These are phyloP conservation scores for Bovichtus variegatus DNA, from an alignment of 2,797 vertebrate genomes.

Conservation along the genomic window DNA sequence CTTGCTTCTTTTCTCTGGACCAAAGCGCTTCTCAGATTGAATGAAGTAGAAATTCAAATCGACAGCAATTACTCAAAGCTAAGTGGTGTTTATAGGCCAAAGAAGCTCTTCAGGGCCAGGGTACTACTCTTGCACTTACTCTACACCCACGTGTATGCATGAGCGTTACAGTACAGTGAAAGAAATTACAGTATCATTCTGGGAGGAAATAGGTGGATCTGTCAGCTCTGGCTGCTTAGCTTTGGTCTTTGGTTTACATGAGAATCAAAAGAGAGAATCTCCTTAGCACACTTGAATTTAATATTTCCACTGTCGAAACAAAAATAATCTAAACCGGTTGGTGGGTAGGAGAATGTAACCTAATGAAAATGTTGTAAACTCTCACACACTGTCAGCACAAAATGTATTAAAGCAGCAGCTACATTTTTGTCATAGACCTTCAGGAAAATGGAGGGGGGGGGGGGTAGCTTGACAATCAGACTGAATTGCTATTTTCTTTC, in stretches of 20 bases:
- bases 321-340: neutral
- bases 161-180: conserved; percentile 26
- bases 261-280: neutral
- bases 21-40: conserved; percentile 47
- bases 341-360: neutral
- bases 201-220: neutral
- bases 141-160: neutral
- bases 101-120: neutral
- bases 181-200: conserved; percentile 24
- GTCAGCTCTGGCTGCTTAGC: neutral
- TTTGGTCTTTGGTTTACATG: conserved; percentile 21
- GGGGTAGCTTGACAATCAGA: neutral
- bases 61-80: conserved; percentile 34
- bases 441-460: neutral
- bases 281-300: neutral
- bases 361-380: neutral
- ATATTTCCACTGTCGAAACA: conserved; percentile 7
- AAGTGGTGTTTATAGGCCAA: conserved; percentile 14
- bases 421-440: neutral
- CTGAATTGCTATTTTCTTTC: neutral
- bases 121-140: neutral
- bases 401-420: neutral
- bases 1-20: conserved; percentile 36
- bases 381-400: neutral
- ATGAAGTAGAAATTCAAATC: conserved; percentile 29